phyloP scores from a whole-genome alignment of 2,113 vertebrate genomes.

The Ophthalmolycus amberensis region DNA sequence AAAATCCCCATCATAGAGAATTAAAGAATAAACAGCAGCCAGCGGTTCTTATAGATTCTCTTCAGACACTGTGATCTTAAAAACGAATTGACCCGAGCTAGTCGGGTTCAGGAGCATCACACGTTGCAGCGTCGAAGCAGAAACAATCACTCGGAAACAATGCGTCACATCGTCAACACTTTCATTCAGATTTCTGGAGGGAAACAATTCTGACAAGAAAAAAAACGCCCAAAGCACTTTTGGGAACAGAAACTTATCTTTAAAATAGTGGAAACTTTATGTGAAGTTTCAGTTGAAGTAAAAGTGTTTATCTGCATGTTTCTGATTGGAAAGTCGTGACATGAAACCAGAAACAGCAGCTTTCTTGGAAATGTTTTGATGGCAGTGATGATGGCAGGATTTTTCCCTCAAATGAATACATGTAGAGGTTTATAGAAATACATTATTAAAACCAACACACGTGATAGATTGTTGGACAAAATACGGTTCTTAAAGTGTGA shows the following conservation, averaged over 20 bases:
- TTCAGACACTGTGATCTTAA: neutral
- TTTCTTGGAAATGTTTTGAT: slow-evolving; percentile 61
- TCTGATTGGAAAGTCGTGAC: slow-evolving; percentile 58
- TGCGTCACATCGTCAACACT: neutral
- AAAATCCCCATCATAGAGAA: neutral
- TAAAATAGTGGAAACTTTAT: slow-evolving; percentile 50
- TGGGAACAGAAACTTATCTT: slow-evolving; percentile 27
- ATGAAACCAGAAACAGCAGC: slow-evolving; percentile 46
- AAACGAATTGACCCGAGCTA: neutral
- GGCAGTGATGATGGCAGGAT: slow-evolving; percentile 1
- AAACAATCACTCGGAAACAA: slow-evolving; percentile 40
- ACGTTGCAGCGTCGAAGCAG: slow-evolving; percentile 3
- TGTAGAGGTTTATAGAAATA: neutral
- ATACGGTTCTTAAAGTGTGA: neutral
- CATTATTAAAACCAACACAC: neutral
- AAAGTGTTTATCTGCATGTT: slow-evolving; percentile 14
- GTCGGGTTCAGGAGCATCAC: slow-evolving; percentile 1
- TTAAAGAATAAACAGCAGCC: neutral
- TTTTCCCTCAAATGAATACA: neutral
- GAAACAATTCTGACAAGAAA: slow-evolving; percentile 22
- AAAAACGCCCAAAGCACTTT: neutral
- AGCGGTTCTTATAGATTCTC: neutral
- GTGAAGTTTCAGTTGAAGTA: slow-evolving; percentile 46
- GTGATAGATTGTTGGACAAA: neutral
- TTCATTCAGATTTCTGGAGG: slow-evolving; percentile 3